Evolutionary conservation across 1,140 invertebrate genomes (phyloP).

Genomic region (Hermetia illucens): DNA sequence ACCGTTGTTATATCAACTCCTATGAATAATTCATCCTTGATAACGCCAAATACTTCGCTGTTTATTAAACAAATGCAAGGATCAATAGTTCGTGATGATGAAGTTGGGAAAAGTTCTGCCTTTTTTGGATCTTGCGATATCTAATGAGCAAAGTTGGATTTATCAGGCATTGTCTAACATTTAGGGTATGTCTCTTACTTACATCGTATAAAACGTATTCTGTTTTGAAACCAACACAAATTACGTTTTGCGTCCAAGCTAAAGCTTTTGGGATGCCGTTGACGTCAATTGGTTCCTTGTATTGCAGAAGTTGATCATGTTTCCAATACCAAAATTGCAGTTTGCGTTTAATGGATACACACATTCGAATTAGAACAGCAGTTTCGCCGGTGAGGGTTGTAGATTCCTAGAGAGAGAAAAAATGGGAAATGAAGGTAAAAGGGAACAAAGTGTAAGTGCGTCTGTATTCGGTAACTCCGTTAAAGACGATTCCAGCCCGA

Average conservation of each 20-base stretch:
- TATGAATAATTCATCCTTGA: constrained; percentile 23
- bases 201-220: constrained; percentile 70
- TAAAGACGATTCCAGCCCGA: too few species aligned
- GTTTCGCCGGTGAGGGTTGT: constrained; percentile 53
- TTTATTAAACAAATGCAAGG: constrained; percentile 56
- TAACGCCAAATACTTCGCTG: constrained; percentile 19
- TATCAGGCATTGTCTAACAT: not conserved
- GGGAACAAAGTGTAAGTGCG: constrained; percentile 1
- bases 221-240: constrained; percentile 71
- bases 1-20: constrained; percentile 17
- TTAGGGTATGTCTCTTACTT: constrained; percentile 17
- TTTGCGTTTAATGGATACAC: constrained; percentile 77
- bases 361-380: constrained; percentile 61
- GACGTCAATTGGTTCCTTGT: constrained; percentile 59
- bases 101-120: constrained; percentile 60
- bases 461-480: too few species aligned
- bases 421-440: too few species aligned
- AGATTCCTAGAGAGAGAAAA: constrained; percentile 1
- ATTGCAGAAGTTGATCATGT: constrained; percentile 62
- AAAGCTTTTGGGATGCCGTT: constrained; percentile 72
- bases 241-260: constrained; percentile 69
- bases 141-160: constrained; percentile 2
- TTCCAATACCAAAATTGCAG: constrained; percentile 85
- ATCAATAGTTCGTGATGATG: constrained; percentile 60
- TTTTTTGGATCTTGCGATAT: constrained; percentile 16